Evolutionary conservation across 2,797 vertebrate species (phyloP).

Genomic region (Petrocephalus sullivani): DNA sequence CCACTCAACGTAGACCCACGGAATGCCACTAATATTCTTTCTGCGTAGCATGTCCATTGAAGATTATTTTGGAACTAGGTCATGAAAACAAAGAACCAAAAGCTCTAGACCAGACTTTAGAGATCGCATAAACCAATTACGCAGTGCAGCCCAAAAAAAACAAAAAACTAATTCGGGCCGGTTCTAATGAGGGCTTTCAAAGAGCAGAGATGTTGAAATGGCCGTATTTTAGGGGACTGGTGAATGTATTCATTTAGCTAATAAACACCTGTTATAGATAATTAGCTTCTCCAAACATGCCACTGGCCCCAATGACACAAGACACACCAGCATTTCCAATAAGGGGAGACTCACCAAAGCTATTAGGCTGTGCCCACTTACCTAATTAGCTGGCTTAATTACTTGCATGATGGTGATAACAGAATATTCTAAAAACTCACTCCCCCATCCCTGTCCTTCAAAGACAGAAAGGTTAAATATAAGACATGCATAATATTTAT

Average conservation of each 20-base stretch:
- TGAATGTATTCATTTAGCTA: neutral
- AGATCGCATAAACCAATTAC: neutral
- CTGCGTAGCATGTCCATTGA: neutral
- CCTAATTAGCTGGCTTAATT: slow-evolving; percentile 2
- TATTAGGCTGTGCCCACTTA: neutral
- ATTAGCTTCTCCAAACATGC: slow-evolving; percentile 1
- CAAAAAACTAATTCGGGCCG: neutral
- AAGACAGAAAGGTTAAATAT: neutral
- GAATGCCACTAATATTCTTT: neutral
- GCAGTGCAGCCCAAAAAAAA: neutral
- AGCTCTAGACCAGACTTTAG: neutral
- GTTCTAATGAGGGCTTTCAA: neutral
- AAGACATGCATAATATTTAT: neutral
- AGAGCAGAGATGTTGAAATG: neutral
- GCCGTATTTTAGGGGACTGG: neutral
- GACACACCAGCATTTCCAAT: neutral
- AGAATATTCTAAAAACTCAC: neutral
- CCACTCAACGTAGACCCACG: neutral
- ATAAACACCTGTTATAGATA: neutral
- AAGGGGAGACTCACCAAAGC: neutral
- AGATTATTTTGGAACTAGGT: neutral
- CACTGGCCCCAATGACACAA: neutral
- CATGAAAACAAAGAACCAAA: neutral
- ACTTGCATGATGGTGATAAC: neutral
- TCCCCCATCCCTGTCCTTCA: neutral